Base-by-base conservation (phyloP, 2,797 vertebrate species). In the Pogoniulus pusillus region DNA sequence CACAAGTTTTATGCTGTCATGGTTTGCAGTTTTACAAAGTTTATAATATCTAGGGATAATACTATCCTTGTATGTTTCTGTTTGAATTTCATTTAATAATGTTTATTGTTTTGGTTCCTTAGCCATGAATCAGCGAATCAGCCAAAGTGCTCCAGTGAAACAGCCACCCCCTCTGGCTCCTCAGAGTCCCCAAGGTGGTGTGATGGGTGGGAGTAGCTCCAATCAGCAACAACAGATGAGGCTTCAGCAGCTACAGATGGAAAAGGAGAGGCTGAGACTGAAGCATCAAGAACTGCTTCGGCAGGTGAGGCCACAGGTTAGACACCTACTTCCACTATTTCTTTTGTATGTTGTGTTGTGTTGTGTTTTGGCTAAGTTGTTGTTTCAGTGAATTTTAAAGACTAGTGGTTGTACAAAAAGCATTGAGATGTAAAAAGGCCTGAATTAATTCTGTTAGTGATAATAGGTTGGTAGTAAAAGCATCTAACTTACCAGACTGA, bases 231-330 rank as follows among this genome's bases (percentile, higher is more conserved):
- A 98, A 20, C 98, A 99, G 97, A 97, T 99, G 97, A 97, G 99
- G 66, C 98, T 99, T 83, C 99, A 99, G 95, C 99, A 99, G 96
- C 96, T 98, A 66, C 98, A 98, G 96, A 98, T 99, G 89, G 99
- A 99, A 96, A 99, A 99, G 93, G 99, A 99, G 84, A 96, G 99
- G 63, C 98, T 99, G 92, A 97, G 99, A 85, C 97, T 99, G 96
- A 99, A 99, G 95, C 99, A 99, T 90, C 99, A 99, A 98, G 99
- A 99, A 96, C 97, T 99, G 97, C 98, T 99, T 59, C 98, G 99
- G 95, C 99, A 99, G 98, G 98, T 98, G 98, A 99, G 99, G 97
- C 98, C 99, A 92, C 99, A 99, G 99, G 99, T 99, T 97, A 98
- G 98, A 96, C 94, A 95, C 95, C 86, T 47, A 70, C 91, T 96